Conservation (phyloP, 2,888 invertebrate genomes). For the Rhopalosiphum nymphaeae region DNA sequence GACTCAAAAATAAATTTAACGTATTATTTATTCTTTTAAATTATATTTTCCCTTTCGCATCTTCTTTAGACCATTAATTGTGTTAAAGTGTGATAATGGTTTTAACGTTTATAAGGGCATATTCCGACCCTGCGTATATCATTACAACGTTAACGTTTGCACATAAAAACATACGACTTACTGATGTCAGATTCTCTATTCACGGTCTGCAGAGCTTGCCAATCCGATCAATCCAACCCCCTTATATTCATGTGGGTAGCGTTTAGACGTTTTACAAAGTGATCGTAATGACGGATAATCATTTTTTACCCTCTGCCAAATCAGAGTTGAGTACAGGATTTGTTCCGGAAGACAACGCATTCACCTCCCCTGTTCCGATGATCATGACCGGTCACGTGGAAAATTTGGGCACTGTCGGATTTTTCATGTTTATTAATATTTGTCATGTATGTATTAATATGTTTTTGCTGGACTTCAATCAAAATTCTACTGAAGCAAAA, state of each 20-base stretch:
- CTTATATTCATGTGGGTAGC: conserved; percentile 33
- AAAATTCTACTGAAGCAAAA: not conserved
- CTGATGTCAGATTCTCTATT: conserved; percentile 44
- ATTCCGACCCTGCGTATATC: not conserved
- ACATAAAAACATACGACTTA: conserved; percentile 54
- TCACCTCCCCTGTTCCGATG: not conserved
- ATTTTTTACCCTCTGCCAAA: conserved; percentile 7
- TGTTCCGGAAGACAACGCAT: conserved; percentile 63
- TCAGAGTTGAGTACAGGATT: conserved; percentile 45
- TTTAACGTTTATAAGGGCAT: conserved; percentile 26
- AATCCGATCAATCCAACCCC: conserved; percentile 54
- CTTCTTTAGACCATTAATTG: not conserved
- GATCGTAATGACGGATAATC: conserved; percentile 65
- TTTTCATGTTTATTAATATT: conserved; percentile 17
- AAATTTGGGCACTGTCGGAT: conserved; percentile 6
- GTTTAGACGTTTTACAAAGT: conserved; percentile 60
- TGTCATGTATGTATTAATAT: too few species aligned
- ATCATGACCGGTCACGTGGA: conserved; percentile 18
- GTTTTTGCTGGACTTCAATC: not conserved
- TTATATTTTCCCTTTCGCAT: not conserved
- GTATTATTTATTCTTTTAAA: not conserved
- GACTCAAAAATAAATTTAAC: not conserved
- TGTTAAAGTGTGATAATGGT: conserved; percentile 39
- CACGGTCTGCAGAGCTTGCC: conserved; percentile 54
- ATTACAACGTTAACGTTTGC: not conserved